These are phyloP conservation scores for Iselma pallidipennis DNA, from an alignment of 2,888 invertebrate species.

Conservation along the genomic window DNA sequence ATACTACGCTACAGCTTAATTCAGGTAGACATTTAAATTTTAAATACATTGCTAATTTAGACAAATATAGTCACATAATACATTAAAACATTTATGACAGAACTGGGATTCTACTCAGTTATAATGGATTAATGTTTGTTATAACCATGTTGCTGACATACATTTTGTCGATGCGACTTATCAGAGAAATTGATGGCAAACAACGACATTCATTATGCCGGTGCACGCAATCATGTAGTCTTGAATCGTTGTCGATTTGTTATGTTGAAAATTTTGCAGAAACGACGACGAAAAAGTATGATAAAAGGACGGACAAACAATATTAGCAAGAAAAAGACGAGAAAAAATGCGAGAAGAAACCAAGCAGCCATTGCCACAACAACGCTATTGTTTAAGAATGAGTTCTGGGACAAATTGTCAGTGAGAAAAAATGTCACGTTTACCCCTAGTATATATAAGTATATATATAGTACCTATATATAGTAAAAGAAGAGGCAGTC, in stretches of 20 bases:
- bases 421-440: conserved; percentile 47
- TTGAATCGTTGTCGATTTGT: conserved; percentile 1
- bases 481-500: conserved; percentile 39
- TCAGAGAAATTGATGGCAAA: conserved; percentile 8
- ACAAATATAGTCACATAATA: neutral
- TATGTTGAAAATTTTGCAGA: neutral
- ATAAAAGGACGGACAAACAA: conserved; percentile 4
- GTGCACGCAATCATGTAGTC: conserved; percentile 13
- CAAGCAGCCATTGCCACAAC: neutral
- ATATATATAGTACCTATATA: neutral
- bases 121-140: neutral
- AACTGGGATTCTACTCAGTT: neutral
- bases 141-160: conserved; percentile 2
- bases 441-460: conserved; percentile 28
- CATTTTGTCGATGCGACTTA: conserved; percentile 3
- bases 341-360: neutral
- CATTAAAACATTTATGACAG: neutral
- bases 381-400: conserved; percentile 18
- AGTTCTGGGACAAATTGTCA: conserved; percentile 43
- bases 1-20: no score
- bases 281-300: conserved; percentile 1
- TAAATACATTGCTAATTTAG: neutral
- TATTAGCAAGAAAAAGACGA: conserved; percentile 4
- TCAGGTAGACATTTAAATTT: no score
- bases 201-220: conserved; percentile 10